Evolutionary conservation across 2,113 vertebrate genomes (phyloP).

Genomic region (Myiagra hebetior): DNA sequence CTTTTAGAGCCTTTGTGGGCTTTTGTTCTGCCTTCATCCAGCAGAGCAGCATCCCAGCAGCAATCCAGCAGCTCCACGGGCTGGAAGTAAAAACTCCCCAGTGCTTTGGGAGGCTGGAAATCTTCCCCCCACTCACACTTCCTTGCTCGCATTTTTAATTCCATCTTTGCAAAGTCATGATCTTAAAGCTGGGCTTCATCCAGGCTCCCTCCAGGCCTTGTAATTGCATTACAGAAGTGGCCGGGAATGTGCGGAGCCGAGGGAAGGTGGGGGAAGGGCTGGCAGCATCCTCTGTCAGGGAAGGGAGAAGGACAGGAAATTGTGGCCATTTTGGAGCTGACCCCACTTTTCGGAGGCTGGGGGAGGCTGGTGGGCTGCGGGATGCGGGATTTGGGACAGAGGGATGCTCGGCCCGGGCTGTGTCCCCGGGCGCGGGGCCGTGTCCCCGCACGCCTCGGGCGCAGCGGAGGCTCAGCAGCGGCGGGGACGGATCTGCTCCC

Average conservation of each 20-base stretch:
- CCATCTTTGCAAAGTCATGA: not conserved
- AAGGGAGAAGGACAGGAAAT: not conserved
- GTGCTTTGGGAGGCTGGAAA: not conserved
- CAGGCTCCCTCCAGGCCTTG: not conserved
- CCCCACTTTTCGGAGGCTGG: not conserved
- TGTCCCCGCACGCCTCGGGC: not conserved
- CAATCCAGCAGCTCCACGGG: not conserved
- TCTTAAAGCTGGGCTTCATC: not conserved
- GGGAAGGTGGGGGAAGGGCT: not conserved
- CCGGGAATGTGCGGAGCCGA: not conserved
- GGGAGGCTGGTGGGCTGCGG: not conserved
- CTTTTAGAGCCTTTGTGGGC: not conserved
- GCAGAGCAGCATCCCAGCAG: not conserved
- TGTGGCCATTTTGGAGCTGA: not conserved
- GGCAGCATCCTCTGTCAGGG: not conserved
- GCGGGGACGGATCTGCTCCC: not conserved
- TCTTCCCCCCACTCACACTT: not conserved
- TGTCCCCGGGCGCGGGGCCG: not conserved
- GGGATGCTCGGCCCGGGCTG: not conserved
- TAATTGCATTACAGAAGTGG: not conserved
- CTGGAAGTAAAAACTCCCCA: fast-evolving
- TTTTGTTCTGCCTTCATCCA: not conserved
- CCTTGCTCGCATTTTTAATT: not conserved
- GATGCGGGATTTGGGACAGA: not conserved
- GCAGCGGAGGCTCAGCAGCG: fast-evolving